Percentiles rank a stretch among this genome's conserved stretches.
phyloP scores from a whole-genome alignment of 2,797 vertebrate species.

The Sibirionetta formosa region DNA sequence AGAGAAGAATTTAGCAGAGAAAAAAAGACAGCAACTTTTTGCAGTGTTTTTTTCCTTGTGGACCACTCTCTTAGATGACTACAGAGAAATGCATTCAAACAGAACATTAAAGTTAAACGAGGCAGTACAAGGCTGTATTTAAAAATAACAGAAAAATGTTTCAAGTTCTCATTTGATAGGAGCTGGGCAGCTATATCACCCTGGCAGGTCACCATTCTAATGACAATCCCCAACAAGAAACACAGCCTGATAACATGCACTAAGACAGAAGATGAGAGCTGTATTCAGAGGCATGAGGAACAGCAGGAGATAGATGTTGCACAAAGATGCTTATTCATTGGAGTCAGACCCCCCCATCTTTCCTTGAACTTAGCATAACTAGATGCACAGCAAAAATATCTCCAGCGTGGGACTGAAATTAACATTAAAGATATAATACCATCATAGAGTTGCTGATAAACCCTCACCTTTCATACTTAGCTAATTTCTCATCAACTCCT shows the following conservation, averaged over 20 bases:
- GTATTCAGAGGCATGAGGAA: background rate
- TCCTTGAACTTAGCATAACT: slow-evolving; percentile 53
- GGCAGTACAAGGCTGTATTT: slow-evolving; percentile 58
- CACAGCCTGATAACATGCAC: slow-evolving; percentile 2
- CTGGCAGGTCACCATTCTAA: slow-evolving; percentile 26
- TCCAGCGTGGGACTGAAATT: slow-evolving; percentile 33
- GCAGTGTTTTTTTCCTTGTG: slow-evolving; percentile 20
- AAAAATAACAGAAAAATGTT: slow-evolving; percentile 66
- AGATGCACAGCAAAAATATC: slow-evolving; percentile 59
- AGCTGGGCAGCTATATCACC: slow-evolving; percentile 37
- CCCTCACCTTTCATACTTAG: slow-evolving; percentile 58
- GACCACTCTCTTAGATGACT: slow-evolving; percentile 59
- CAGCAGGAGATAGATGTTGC: slow-evolving; percentile 26
- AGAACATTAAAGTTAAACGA: slow-evolving; percentile 73
- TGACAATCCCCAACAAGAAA: slow-evolving; percentile 55
- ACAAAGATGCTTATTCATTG: slow-evolving; percentile 42
- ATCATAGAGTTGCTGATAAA: slow-evolving; percentile 60
- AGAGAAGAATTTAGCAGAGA: slow-evolving; percentile 18
- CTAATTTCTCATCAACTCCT: slow-evolving; percentile 61
- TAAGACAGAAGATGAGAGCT: slow-evolving; percentile 55
- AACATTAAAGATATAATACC: slow-evolving; percentile 62
- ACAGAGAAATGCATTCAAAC: slow-evolving; percentile 64
- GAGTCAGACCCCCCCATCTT: background rate
- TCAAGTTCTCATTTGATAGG: slow-evolving; percentile 44
- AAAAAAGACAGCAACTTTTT: background rate